Evolutionary conservation across 2,797 vertebrate genomes (phyloP).

Genomic region (Melanotaenia parkinsoni): DNA sequence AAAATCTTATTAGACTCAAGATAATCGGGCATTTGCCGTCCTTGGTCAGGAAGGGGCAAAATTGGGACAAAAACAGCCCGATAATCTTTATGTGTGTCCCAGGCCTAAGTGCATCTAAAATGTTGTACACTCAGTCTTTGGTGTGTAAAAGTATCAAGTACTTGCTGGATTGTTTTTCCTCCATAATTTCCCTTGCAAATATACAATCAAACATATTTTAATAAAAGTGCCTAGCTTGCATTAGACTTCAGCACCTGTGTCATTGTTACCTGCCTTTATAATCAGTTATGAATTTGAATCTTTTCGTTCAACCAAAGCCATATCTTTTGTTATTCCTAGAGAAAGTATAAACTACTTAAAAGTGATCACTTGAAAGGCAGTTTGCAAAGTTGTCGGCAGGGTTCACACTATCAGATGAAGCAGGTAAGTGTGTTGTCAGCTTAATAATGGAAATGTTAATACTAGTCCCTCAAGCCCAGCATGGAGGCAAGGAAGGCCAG

Average conservation of each 20-base stretch:
- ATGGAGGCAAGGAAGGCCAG: no score
- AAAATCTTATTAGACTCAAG: no score
- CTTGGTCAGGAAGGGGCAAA: no score
- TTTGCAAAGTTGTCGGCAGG: not conserved
- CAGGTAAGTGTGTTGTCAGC: not conserved
- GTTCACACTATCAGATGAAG: not conserved
- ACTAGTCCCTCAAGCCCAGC: not conserved
- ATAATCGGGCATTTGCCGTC: no score
- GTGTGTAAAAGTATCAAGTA: not conserved
- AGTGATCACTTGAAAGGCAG: not conserved
- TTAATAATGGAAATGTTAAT: not conserved
- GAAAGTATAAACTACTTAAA: not conserved
- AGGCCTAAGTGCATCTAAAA: not conserved
- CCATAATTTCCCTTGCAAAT: conserved; percentile 27
- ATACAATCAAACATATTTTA: conserved; percentile 49
- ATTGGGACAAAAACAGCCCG: no score
- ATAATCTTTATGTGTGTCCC: not conserved
- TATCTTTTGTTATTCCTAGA: conserved; percentile 19
- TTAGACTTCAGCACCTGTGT: conserved; percentile 25
- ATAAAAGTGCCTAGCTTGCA: conserved; percentile 26
- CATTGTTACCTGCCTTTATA: conserved; percentile 13
- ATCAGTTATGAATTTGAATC: conserved; percentile 37
- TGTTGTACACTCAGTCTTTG: not conserved
- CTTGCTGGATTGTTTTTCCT: conserved; percentile 4
- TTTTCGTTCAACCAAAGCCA: conserved; percentile 21